Evolutionary conservation across 1,140 invertebrate genomes (phyloP).

Genomic region (Caenorhabditis elegans): WBcel235 BX284606.5:11587501-11588000

Average conservation of each 20-base stretch:
- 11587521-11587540: conserved; percentile 67
- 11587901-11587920: too few relatives aligned
- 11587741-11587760: conserved; percentile 65
- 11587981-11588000: not conserved
- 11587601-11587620: conserved; percentile 68
- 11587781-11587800: not conserved
- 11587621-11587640: conserved; percentile 68
- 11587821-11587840: too few relatives aligned
- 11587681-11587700: conserved; percentile 69
- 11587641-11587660: not conserved
- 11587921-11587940: too few relatives aligned
- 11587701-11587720: conserved; percentile 69
- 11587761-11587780: conserved; percentile 45
- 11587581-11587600: conserved; percentile 67
- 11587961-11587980: conserved; percentile 41
- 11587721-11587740: conserved; percentile 67
- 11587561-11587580: conserved; percentile 68
- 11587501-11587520: conserved; percentile 67
- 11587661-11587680: conserved; percentile 51
- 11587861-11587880: too few relatives aligned
- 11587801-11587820: too few relatives aligned
- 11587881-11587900: too few relatives aligned
- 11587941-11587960: not conserved
- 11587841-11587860: too few relatives aligned
- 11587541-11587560: conserved; percentile 68